These are phyloP conservation scores for Metopolophium dirhodum DNA, from an alignment of 1,140 invertebrate genomes.

Conservation along the genomic window DNA sequence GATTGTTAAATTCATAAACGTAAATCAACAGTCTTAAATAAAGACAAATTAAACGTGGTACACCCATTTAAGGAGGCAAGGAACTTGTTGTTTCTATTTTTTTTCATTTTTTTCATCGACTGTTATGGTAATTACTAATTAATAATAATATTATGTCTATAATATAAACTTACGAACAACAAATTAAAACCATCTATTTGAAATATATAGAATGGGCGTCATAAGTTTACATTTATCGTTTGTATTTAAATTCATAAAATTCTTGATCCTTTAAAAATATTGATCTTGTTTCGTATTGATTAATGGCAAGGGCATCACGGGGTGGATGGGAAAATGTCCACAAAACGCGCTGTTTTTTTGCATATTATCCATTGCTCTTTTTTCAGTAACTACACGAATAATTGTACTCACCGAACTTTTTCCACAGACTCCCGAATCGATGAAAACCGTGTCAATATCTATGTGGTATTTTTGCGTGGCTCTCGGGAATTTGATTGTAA, in stretches of 20 bases:
- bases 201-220: not conserved
- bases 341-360: not conserved
- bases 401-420: not conserved
- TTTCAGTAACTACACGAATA: not conserved
- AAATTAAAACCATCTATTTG: not conserved
- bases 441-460: constrained; percentile 65
- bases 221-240: not conserved
- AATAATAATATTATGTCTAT: too few species aligned
- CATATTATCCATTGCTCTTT: not conserved
- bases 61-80: not conserved
- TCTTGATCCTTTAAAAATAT: not conserved
- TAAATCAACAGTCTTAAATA: not conserved
- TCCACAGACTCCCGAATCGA: constrained; percentile 33
- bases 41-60: not conserved
- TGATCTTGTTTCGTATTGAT: not conserved
- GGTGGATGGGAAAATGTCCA: not conserved
- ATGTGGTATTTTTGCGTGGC: constrained; percentile 65
- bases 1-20: not conserved
- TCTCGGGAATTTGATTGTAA: constrained; percentile 65
- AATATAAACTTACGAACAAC: not conserved
- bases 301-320: not conserved
- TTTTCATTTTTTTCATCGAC: not conserved
- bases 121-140: not conserved
- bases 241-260: not conserved
- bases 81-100: not conserved